Conservation (phyloP, 1,140 invertebrate species). For the Drosophila sproati region DNA sequence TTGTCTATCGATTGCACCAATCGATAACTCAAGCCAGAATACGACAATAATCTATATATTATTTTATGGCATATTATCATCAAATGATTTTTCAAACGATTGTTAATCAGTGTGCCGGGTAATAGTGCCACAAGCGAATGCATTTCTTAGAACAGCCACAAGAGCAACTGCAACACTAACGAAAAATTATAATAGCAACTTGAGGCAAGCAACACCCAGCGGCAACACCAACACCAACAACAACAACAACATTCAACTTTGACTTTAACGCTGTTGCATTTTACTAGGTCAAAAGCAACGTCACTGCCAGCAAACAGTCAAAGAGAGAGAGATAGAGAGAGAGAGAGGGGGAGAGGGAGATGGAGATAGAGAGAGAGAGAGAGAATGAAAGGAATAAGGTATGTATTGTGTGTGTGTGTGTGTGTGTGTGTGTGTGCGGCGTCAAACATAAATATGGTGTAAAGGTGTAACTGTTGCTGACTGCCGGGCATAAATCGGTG, state of each 20-base stretch:
- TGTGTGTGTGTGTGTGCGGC: slow-evolving; percentile 39
- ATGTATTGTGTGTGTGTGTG: not conserved
- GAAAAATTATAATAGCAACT: not conserved
- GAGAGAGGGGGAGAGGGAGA: not conserved
- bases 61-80: not conserved
- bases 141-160: slow-evolving; percentile 53
- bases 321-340: slow-evolving; percentile 1
- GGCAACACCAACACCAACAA: slow-evolving; percentile 14
- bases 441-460: slow-evolving; percentile 78
- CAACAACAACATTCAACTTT: slow-evolving; percentile 65
- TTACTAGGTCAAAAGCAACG: slow-evolving; percentile 81
- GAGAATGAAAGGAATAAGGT: not conserved
- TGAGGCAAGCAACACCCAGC: not conserved
- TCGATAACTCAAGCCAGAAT: too few relatives aligned
- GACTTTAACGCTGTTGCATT: slow-evolving; percentile 80
- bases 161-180: slow-evolving; percentile 23
- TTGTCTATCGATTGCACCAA: too few relatives aligned
- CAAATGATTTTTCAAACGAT: not conserved
- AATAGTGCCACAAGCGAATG: slow-evolving; percentile 51
- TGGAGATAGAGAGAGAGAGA: not conserved
- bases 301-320: slow-evolving; percentile 48
- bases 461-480: slow-evolving; percentile 77
- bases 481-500: slow-evolving; percentile 68
- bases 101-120: slow-evolving; percentile 18
- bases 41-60: not conserved